These are phyloP conservation scores for Brachyhypopomus gauderio DNA, from an alignment of 2,113 vertebrate species.

Conservation along the genomic window DNA sequence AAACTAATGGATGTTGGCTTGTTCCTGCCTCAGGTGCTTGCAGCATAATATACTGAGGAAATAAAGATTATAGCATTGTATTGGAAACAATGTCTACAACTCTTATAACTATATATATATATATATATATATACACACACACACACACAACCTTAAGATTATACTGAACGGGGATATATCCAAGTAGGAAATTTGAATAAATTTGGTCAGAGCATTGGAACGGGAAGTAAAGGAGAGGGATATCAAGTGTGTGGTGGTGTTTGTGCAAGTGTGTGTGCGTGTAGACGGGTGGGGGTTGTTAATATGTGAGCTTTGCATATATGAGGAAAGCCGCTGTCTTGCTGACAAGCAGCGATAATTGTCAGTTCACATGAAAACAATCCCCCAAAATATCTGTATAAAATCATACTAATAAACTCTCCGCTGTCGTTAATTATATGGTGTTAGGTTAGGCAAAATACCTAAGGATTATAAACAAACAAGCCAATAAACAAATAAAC, in stretches of 20 bases:
- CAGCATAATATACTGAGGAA: background rate
- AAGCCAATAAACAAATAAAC: slow-evolving; percentile 39
- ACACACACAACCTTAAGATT: slow-evolving; percentile 72
- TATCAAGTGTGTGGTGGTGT: slow-evolving; percentile 41
- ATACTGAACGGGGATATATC: slow-evolving; percentile 76
- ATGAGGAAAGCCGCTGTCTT: slow-evolving; percentile 67
- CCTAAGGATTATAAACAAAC: slow-evolving; percentile 48
- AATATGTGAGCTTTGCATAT: slow-evolving; percentile 71
- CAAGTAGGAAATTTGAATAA: slow-evolving; percentile 60
- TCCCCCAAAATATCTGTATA: slow-evolving; percentile 71
- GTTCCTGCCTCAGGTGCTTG: too few relatives aligned
- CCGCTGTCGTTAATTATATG: slow-evolving; percentile 75
- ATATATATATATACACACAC: too few relatives aligned
- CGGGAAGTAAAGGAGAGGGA: slow-evolving; percentile 12
- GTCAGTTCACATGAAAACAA: slow-evolving; percentile 42
- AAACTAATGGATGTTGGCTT: background rate
- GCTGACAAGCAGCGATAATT: slow-evolving; percentile 40
- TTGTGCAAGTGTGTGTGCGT: slow-evolving; percentile 36
- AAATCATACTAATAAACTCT: slow-evolving; percentile 79
- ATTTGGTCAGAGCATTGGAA: slow-evolving; percentile 24
- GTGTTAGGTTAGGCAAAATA: background rate
- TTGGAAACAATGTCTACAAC: background rate
- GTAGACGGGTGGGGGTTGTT: slow-evolving; percentile 65
- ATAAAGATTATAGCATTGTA: too few relatives aligned
- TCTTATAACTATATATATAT: too few relatives aligned